These are phyloP conservation scores for Rhinolophus sinicus DNA, from an alignment of 2,113 vertebrate species.

Conservation along the genomic window DNA sequence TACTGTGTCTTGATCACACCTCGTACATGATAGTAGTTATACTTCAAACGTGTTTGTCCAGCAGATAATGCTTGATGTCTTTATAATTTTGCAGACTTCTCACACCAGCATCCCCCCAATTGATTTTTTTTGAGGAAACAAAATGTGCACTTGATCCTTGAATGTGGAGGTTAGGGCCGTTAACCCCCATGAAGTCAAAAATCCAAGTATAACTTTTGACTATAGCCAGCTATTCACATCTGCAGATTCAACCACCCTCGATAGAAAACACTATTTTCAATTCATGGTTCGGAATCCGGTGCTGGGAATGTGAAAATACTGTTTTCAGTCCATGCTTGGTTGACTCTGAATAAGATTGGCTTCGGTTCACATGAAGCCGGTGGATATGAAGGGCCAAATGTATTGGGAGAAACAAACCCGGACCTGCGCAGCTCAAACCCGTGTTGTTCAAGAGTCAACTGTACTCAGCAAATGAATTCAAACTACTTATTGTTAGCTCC, in stretches of 20 bases:
- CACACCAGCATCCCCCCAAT: too few relatives aligned
- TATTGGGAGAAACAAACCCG: background rate
- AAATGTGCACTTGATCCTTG: background rate
- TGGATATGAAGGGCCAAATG: background rate
- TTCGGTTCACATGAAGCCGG: background rate
- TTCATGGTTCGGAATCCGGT: background rate
- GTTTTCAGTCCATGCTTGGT: background rate
- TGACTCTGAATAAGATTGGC: background rate
- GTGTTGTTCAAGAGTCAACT: too few relatives aligned
- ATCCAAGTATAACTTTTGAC: background rate
- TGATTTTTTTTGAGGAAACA: slow-evolving; percentile 41
- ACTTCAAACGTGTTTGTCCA: background rate
- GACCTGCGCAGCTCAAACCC: too few relatives aligned
- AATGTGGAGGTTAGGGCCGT: background rate
- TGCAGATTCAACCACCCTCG: background rate
- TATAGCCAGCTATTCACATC: background rate
- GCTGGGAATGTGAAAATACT: background rate
- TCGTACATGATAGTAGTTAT: background rate
- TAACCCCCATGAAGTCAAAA: background rate
- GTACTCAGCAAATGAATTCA: background rate
- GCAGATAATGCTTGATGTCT: background rate
- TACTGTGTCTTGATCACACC: too few relatives aligned
- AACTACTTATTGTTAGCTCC: background rate
- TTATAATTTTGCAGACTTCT: background rate
- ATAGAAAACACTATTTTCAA: background rate